phyloP scores from a whole-genome alignment of 2,113 vertebrate genomes.

The Lampris megalopsis region DNA sequence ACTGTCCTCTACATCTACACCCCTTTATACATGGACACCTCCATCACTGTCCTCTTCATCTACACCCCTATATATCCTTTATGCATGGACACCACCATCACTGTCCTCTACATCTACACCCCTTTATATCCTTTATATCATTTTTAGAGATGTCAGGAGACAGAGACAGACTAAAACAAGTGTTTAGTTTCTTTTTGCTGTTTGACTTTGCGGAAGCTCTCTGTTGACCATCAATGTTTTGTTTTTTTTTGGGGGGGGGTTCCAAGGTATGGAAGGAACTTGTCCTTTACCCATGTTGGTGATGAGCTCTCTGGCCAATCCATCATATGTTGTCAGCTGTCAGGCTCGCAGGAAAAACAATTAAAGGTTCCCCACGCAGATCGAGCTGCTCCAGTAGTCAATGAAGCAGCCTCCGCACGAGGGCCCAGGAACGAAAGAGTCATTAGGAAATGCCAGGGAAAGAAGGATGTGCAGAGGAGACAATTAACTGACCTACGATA shows the following conservation, averaged over 20 bases:
- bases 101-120: too few species aligned
- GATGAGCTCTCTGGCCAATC: constrained; percentile 66
- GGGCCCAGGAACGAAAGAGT: constrained; percentile 50
- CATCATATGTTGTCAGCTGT: constrained; percentile 75
- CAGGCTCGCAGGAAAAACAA: constrained; percentile 74
- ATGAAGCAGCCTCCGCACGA: constrained; percentile 57
- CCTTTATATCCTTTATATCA: too few species aligned
- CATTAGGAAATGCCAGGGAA: constrained; percentile 66
- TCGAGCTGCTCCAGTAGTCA: constrained; percentile 69
- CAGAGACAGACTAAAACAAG: too few species aligned
- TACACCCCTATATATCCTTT: too few species aligned
- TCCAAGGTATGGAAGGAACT: constrained; percentile 37
- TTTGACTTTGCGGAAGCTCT: constrained; percentile 26
- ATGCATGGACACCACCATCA: too few species aligned
- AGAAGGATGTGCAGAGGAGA: constrained; percentile 46
- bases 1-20: too few species aligned
- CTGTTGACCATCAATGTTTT: constrained; percentile 56
- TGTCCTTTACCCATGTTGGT: constrained; percentile 60
- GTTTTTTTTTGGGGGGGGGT: too few species aligned
- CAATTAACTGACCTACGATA: constrained; percentile 68
- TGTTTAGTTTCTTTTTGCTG: too few species aligned
- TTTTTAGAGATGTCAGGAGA: too few species aligned
- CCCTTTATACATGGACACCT: too few species aligned
- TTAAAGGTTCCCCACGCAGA: constrained; percentile 70
- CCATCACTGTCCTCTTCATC: too few species aligned